These are phyloP conservation scores for Anabacerthia variegaticeps DNA, from an alignment of 2,797 vertebrate genomes.

Conservation along the genomic window DNA sequence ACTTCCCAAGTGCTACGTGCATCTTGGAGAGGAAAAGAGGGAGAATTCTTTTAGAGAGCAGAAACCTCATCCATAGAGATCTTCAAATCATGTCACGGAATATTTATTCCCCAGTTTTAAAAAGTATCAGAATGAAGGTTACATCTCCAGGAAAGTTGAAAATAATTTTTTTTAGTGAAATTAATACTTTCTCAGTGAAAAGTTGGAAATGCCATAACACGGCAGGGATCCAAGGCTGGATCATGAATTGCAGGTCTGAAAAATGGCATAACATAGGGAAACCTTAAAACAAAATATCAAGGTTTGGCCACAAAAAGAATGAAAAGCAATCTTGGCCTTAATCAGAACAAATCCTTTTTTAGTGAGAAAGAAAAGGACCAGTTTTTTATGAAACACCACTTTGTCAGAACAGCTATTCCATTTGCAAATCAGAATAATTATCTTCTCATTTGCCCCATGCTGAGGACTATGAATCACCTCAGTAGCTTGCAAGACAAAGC, in stretches of 20 bases:
- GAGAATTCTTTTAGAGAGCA: neutral
- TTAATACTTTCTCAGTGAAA: neutral
- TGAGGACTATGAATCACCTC: slow-evolving; percentile 6
- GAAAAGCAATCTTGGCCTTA: neutral
- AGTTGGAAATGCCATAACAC: neutral
- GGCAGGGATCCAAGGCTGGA: neutral
- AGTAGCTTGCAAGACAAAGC: neutral
- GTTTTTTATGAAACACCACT: neutral
- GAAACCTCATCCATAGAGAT: neutral
- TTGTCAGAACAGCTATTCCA: neutral
- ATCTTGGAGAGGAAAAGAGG: neutral
- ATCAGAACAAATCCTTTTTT: neutral
- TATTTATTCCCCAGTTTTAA: neutral
- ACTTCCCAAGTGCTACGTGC: neutral
- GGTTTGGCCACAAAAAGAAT: neutral
- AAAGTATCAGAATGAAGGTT: neutral
- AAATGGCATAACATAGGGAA: neutral
- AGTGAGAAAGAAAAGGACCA: neutral
- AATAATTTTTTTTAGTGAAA: neutral
- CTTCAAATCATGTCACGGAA: neutral
- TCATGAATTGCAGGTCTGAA: neutral
- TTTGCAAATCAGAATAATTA: slow-evolving; percentile 28
- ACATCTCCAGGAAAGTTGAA: neutral
- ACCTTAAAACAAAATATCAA: neutral
- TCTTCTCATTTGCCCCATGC: neutral